Conservation (phyloP, 2,888 invertebrate genomes). For the Scaptomyza tumidula region DNA sequence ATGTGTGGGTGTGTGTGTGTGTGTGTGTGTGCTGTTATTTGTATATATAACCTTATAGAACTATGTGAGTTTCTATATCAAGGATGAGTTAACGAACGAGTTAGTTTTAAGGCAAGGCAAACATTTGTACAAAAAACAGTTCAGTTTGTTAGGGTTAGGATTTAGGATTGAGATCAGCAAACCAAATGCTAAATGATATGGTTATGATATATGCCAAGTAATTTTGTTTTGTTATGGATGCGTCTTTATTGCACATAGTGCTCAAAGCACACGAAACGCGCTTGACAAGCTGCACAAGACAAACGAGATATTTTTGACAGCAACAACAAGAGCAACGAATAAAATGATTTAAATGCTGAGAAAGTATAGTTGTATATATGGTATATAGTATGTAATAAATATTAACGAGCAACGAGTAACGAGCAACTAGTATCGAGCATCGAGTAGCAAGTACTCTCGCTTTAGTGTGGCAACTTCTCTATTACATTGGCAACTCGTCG, state of each 20-base stretch:
- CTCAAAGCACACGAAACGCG: constrained; percentile 23
- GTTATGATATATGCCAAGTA: constrained; percentile 23
- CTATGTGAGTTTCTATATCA: neutral
- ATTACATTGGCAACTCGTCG: constrained; percentile 67
- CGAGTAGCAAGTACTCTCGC: constrained; percentile 25
- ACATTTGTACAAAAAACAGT: constrained; percentile 68
- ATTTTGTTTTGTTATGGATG: constrained; percentile 25
- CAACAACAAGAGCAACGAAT: constrained; percentile 55
- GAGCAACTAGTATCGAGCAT: constrained; percentile 16
- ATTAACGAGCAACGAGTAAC: constrained; percentile 30
- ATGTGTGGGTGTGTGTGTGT: constrained; percentile 28
- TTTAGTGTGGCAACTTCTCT: constrained; percentile 34
- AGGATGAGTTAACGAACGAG: constrained; percentile 25
- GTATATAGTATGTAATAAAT: constrained; percentile 23
- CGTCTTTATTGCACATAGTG: constrained; percentile 2
- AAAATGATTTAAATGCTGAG: constrained; percentile 41
- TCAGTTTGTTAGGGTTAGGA: constrained; percentile 23
- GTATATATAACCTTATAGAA: constrained; percentile 2
- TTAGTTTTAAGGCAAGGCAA: constrained; percentile 61
- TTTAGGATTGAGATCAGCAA: constrained; percentile 35
- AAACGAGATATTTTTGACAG: constrained; percentile 18
- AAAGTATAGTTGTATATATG: neutral
- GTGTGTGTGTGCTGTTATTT: constrained; percentile 31
- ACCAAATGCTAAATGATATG: constrained; percentile 21
- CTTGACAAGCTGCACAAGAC: constrained; percentile 56